These are phyloP conservation scores for Hypena proboscidalis DNA, from an alignment of 2,888 invertebrate genomes.

Conservation along the genomic window DNA sequence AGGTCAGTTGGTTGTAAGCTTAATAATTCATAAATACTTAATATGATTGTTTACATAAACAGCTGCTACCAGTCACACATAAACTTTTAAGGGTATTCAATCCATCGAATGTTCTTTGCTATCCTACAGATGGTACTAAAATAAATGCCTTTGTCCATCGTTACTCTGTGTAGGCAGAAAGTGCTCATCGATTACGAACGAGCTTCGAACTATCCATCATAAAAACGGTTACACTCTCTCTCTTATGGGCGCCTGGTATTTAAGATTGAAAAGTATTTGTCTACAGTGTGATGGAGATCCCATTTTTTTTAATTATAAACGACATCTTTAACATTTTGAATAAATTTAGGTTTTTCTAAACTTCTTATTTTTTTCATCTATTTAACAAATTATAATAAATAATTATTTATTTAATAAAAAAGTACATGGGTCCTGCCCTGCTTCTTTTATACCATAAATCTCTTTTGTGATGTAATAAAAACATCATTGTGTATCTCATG, in stretches of 20 bases:
- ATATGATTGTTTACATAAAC: not conserved
- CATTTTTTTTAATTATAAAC: no score
- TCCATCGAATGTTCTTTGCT: not conserved
- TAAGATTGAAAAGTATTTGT: conserved; percentile 1
- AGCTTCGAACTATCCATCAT: conserved; percentile 2
- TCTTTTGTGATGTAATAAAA: no score
- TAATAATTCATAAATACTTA: no score
- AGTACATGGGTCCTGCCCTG: no score
- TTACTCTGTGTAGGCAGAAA: not conserved
- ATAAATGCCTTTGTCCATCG: not conserved
- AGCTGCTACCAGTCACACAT: conserved; percentile 2
- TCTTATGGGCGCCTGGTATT: conserved; percentile 8
- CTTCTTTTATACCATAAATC: no score
- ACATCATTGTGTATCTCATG: no score
- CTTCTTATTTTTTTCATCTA: no score
- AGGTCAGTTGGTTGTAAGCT: no score
- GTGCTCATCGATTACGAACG: conserved; percentile 2
- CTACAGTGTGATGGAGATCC: conserved; percentile 3
- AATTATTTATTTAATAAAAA: no score
- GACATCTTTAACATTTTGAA: no score
- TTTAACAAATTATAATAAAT: no score
- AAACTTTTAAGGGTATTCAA: conserved; percentile 1
- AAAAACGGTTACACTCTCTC: conserved; percentile 2
- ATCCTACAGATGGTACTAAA: conserved; percentile 4
- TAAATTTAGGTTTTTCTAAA: no score